Percentiles rank a stretch among this genome's conserved stretches.
phyloP scores from a whole-genome alignment of 2,113 vertebrate species.

The Perca schrenkii region DNA sequence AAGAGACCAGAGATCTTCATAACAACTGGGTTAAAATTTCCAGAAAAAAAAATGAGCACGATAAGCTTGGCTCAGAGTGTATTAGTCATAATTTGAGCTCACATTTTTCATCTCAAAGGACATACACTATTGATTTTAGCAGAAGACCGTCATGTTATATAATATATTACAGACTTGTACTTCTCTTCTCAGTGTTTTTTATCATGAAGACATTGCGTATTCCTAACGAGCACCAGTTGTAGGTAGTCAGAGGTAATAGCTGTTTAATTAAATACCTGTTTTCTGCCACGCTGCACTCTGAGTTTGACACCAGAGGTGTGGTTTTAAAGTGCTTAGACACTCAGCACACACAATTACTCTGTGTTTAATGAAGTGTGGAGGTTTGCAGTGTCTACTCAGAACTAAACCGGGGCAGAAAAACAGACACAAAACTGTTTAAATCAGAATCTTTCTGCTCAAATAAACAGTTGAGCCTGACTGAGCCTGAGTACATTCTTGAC shows the following conservation, averaged over 20 bases:
- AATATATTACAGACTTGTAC: not conserved
- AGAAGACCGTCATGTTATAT: not conserved
- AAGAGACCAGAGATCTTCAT: not conserved
- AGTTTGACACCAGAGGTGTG: constrained; percentile 66
- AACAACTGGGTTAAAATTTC: not conserved
- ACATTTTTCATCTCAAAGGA: constrained; percentile 11
- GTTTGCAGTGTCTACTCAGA: constrained; percentile 44
- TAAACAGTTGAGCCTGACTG: not conserved
- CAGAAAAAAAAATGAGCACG: not conserved
- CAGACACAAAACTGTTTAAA: not conserved
- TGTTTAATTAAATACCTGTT: constrained; percentile 71
- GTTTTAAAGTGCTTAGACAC: constrained; percentile 66
- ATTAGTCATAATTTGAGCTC: not conserved
- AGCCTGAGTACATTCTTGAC: not conserved
- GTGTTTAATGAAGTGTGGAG: constrained; percentile 72
- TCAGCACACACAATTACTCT: constrained; percentile 62
- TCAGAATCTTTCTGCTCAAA: not conserved
- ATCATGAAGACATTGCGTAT: constrained; percentile 47
- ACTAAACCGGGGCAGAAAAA: constrained; percentile 53
- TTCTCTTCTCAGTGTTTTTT: constrained; percentile 13
- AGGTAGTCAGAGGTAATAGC: constrained; percentile 57
- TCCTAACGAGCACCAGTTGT: constrained; percentile 40
- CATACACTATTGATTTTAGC: not conserved
- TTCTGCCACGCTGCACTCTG: constrained; percentile 50
- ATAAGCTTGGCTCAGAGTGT: not conserved